Evolutionary conservation across 2,113 vertebrate species (phyloP).

Genomic region (Dromas ardeola): DNA sequence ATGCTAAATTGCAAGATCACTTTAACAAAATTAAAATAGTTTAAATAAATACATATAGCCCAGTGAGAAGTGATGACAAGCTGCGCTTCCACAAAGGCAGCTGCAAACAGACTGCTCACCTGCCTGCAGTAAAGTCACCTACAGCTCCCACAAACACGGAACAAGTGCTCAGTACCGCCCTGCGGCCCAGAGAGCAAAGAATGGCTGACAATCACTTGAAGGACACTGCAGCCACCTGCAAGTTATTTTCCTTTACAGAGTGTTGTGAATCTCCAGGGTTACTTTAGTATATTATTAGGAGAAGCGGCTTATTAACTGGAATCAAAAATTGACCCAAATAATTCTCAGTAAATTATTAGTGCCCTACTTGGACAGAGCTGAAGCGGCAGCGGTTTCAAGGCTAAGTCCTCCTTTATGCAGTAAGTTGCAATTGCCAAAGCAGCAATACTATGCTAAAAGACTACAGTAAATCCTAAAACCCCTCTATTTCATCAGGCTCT

Average conservation of each 20-base stretch:
- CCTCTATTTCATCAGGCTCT: background rate
- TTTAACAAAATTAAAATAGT: background rate
- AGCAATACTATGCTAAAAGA: background rate
- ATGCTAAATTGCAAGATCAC: background rate
- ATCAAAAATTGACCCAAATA: constrained; percentile 27
- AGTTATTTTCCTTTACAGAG: constrained; percentile 20
- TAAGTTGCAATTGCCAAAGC: constrained; percentile 12
- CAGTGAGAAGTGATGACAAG: background rate
- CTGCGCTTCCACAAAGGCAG: background rate
- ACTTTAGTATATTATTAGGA: background rate
- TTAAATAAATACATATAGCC: background rate
- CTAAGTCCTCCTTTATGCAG: background rate
- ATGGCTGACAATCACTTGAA: background rate
- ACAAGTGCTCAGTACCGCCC: background rate
- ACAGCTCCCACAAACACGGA: background rate
- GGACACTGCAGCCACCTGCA: constrained; percentile 25
- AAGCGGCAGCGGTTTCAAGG: constrained; percentile 9
- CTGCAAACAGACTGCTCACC: background rate
- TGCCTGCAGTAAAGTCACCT: background rate
- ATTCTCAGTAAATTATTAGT: constrained; percentile 15
- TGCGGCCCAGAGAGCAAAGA: background rate
- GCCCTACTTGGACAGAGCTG: constrained; percentile 25
- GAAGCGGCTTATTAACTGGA: background rate
- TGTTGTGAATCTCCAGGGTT: background rate
- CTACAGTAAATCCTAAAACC: constrained; percentile 37